Evolutionary conservation across 2,888 invertebrate species (phyloP), one percentile per base, ranked within the genome.

Genomic region (Cephus nigrinus): DNA sequence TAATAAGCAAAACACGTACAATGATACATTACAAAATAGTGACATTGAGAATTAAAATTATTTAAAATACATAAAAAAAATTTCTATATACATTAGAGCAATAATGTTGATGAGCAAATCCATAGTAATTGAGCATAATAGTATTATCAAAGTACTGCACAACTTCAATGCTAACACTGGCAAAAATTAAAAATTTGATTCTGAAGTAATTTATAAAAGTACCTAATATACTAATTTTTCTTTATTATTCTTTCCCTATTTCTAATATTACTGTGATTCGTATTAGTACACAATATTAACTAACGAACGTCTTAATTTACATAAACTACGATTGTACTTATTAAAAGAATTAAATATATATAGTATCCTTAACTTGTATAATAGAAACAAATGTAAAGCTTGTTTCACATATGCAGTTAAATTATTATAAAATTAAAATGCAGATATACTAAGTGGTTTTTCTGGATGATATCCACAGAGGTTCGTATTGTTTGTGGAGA

Each of bases 391-490:
- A 23, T 23, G 9, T 55, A 55, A 55, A 55, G 23, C 23, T 55
- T 55, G 55, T 9, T 55, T 55, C 9, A 23, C 9, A 55, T 55
- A 15, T 23, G 23, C 55, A 55, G 0, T 55, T 55, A 40, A 23
- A 23, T 9, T 40, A 55, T 73, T 34, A 76, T 78, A 74, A 79
- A 71, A 75, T 75, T 82, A 82, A 40, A 82, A 77, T 12, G 77
- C 73, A 34, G 84, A 68, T 79, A 86, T 73, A 73, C 82, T 86
- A 34, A 80, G 79, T 15, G 88, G 90, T 75, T 86, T 80, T 33
- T 80, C 83, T 15, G 93, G 93, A 88, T 92, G 91, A 84, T 91
- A 93, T 36, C 92, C 92, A n/a, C 81, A 80, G 3, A 82, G 78
- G 55, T 84, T 85, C 55, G 80, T 78, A 32, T 84, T 78, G 76